phyloP scores from a whole-genome alignment of 1,140 invertebrate genomes.

The Wiebesia pumilae region DNA sequence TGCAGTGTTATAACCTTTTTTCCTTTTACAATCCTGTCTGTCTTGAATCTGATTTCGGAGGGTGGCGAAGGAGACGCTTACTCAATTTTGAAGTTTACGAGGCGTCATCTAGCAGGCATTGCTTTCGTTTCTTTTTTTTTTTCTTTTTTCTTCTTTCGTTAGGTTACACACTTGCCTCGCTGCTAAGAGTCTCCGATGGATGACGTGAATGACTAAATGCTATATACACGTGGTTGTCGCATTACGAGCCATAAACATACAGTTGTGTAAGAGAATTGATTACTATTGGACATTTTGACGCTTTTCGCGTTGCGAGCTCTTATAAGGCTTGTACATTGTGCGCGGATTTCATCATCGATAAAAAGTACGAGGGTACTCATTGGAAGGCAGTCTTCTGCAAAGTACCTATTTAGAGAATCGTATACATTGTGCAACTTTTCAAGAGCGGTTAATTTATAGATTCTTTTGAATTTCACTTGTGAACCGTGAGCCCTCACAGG shows the following conservation, averaged over 20 bases:
- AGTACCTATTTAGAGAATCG: slow-evolving; percentile 43
- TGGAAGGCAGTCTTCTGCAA: slow-evolving; percentile 40
- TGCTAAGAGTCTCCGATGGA: background rate
- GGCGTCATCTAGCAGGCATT: slow-evolving; percentile 22
- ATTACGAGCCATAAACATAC: slow-evolving; percentile 40
- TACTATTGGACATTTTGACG: slow-evolving; percentile 15
- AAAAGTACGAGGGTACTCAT: slow-evolving; percentile 43
- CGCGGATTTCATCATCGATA: slow-evolving; percentile 14
- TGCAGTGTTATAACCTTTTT: slow-evolving; percentile 36
- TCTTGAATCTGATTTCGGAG: slow-evolving; percentile 42
- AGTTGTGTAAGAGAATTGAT: slow-evolving; percentile 40
- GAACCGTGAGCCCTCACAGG: background rate
- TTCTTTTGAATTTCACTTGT: slow-evolving; percentile 20
- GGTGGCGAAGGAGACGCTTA: slow-evolving; percentile 35
- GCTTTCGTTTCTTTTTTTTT: background rate
- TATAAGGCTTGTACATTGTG: slow-evolving; percentile 29
- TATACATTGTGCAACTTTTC: slow-evolving; percentile 28
- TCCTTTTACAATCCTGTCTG: slow-evolving; percentile 43
- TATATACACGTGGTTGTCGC: slow-evolving; percentile 14
- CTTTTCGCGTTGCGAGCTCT: slow-evolving; percentile 23
- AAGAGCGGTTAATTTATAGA: slow-evolving; percentile 6
- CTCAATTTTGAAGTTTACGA: slow-evolving; percentile 48
- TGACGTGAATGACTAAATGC: slow-evolving; percentile 27
- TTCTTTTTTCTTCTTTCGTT: slow-evolving; percentile 10
- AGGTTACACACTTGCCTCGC: background rate